Percentiles rank a stretch among this genome's conserved stretches.
Evolutionary conservation across 1,140 invertebrate species (phyloP).

Genomic region (Acyrthosiphon pisum): DNA sequence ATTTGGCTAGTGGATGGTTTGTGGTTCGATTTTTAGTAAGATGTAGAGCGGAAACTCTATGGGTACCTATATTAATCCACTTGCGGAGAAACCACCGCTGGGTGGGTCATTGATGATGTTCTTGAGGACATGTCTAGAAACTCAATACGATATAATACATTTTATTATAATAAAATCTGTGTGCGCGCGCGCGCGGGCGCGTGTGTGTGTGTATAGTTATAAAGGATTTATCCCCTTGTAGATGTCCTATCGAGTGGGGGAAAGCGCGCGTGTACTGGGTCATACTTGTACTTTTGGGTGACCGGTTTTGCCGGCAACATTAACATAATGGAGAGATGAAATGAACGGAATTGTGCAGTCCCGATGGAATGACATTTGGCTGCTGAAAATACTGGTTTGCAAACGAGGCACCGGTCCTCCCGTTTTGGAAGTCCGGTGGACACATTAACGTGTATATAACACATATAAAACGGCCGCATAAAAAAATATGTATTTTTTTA

Average conservation of each 20-base stretch:
- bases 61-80: neutral
- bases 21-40: neutral
- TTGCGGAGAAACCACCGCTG: neutral
- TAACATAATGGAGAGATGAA: constrained; percentile 43
- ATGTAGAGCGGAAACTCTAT: neutral
- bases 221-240: neutral
- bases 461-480: constrained; percentile 15
- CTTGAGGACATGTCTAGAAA: neutral
- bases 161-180: neutral
- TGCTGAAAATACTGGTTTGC: constrained; percentile 50
- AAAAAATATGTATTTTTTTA: constrained; percentile 16
- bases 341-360: constrained; percentile 34
- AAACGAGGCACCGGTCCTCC: constrained; percentile 44
- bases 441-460: neutral
- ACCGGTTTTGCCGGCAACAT: constrained; percentile 39
- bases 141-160: neutral
- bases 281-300: constrained; percentile 39
- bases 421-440: constrained; percentile 34
- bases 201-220: neutral
- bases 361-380: constrained; percentile 30
- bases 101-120: neutral
- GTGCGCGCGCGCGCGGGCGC: too few species aligned
- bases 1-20: neutral
- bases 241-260: neutral
- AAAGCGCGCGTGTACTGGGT: neutral